phyloP scores from a whole-genome alignment of 2,888 invertebrate species.

The Tetanocera ferruginea region DNA sequence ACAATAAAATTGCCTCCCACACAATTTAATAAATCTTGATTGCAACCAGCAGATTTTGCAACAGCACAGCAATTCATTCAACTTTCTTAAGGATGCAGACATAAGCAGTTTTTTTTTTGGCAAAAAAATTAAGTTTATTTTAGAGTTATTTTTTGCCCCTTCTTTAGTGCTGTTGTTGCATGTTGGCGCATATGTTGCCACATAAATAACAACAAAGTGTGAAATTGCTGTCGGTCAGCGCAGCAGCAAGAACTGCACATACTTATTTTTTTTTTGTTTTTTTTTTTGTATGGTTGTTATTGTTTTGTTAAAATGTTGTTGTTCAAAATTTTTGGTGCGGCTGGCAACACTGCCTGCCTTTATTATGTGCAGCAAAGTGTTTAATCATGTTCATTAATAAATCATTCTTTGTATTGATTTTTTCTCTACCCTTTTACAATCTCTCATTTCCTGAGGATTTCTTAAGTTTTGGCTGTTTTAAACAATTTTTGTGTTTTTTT shows the following conservation, averaged over 20 bases:
- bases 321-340: neutral
- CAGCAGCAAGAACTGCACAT: neutral
- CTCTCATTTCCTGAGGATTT: neutral
- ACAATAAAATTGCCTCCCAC: neutral
- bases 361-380: slow-evolving; percentile 15
- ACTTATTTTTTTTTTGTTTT: neutral
- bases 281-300: neutral
- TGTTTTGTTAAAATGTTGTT: neutral
- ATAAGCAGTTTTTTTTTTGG: neutral
- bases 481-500: neutral
- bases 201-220: slow-evolving; percentile 30
- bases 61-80: neutral
- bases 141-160: neutral
- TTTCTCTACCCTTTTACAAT: neutral
- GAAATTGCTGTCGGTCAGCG: slow-evolving; percentile 9
- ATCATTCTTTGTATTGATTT: slow-evolving; percentile 2
- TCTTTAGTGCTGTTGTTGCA: neutral
- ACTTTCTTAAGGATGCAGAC: neutral
- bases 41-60: neutral
- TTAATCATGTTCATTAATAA: slow-evolving; percentile 37
- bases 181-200: slow-evolving; percentile 30
- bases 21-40: slow-evolving; percentile 16
- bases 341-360: neutral
- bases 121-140: neutral
- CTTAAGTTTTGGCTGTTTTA: neutral